Evolutionary conservation across 2,113 vertebrate genomes (phyloP).

Genomic region (Leptobrachium ailaonicum): DNA sequence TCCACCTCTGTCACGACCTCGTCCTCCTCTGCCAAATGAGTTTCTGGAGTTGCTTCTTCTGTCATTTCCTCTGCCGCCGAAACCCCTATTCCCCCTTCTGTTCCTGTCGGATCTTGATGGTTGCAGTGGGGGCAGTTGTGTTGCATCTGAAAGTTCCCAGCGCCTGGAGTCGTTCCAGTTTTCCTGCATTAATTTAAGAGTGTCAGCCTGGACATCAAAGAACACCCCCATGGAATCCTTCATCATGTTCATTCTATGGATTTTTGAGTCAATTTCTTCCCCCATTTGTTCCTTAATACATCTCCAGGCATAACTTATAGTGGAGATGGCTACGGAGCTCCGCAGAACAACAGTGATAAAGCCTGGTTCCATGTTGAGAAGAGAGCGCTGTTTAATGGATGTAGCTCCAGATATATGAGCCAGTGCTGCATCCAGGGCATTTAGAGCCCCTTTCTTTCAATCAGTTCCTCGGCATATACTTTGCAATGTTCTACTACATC

Average conservation of each 20-base stretch:
- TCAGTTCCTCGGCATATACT: conserved; percentile 85
- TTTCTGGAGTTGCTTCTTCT: conserved; percentile 17
- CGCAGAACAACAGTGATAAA: conserved; percentile 82
- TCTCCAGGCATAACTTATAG: conserved; percentile 85
- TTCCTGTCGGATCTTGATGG: conserved; percentile 55
- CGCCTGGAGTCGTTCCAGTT: conserved; percentile 83
- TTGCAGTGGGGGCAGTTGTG: conserved; percentile 85
- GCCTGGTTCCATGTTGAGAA: conserved; percentile 85
- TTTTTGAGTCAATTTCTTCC: conserved; percentile 76
- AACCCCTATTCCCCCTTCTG: not conserved
- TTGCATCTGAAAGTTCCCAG: conserved; percentile 84
- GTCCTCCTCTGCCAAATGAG: too few relatives aligned
- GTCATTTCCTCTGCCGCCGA: conserved; percentile 13
- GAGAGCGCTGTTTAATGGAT: conserved; percentile 83
- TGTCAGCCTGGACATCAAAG: conserved; percentile 82
- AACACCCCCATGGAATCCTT: conserved; percentile 89
- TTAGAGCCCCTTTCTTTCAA: too few relatives aligned
- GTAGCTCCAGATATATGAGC: conserved; percentile 94
- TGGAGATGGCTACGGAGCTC: conserved; percentile 85
- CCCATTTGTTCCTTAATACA: conserved; percentile 89
- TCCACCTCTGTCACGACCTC: not conserved
- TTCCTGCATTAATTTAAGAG: conserved; percentile 82
- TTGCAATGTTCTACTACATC: conserved; percentile 77
- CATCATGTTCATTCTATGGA: conserved; percentile 85
- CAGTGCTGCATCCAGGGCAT: conserved; percentile 88